A percentile compares a stretch with the other conserved stretches of the same genome.
phyloP scores from a whole-genome alignment of 2,888 invertebrate genomes.

The Odontocolon sp. region DNA sequence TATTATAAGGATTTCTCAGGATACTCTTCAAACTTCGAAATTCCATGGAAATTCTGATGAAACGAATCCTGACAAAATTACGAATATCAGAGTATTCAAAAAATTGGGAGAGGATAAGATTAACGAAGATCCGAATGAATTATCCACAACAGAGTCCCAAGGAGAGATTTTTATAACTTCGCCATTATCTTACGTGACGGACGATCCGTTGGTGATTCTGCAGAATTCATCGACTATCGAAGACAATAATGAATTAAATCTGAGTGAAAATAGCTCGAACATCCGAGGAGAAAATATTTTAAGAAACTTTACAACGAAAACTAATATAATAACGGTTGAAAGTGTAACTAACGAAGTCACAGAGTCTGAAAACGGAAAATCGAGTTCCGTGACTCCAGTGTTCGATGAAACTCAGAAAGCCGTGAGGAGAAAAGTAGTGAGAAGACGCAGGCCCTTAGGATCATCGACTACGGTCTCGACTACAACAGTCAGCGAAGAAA shows the following conservation, averaged over 20 bases:
- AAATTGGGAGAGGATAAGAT: conserved; percentile 54
- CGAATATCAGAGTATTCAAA: conserved; percentile 68
- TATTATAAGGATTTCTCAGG: conserved; percentile 67
- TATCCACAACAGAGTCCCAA: not conserved
- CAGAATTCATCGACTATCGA: not conserved
- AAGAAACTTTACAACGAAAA: conserved; percentile 27
- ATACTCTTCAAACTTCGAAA: conserved; percentile 38
- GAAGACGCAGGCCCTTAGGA: conserved; percentile 65
- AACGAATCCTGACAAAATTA: conserved; percentile 57
- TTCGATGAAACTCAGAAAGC: conserved; percentile 48
- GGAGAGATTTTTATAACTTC: not conserved
- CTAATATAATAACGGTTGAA: conserved; percentile 3
- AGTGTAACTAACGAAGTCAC: not conserved
- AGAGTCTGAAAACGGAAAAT: not conserved
- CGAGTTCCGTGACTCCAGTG: not conserved
- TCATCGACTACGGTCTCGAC: conserved; percentile 46
- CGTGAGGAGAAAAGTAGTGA: conserved; percentile 65
- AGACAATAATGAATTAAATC: not conserved
- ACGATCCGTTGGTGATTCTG: not conserved
- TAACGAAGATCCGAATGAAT: conserved; percentile 47
- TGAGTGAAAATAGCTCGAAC: not conserved
- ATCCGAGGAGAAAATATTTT: not conserved
- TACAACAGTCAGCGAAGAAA: not conserved
- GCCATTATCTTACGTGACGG: not conserved
- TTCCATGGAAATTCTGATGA: conserved; percentile 46